Base-by-base conservation (phyloP, 2,888 invertebrate species). In the Acronicta leporina region DNA sequence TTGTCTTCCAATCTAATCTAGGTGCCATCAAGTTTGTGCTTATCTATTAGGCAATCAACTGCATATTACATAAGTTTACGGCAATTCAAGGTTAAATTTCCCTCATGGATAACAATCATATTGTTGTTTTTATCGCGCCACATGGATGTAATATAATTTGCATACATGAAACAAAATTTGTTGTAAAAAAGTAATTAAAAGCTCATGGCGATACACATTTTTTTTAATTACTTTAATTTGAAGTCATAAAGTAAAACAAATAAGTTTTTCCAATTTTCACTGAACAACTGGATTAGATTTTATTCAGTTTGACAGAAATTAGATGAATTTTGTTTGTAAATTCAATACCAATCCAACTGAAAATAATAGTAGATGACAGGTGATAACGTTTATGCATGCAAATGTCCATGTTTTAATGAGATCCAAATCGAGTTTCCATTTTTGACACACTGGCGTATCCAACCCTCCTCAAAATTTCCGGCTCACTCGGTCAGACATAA, bases 381-480 rank as follows among this genome's bases (percentile, higher is more conserved):
- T 49, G 35, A 56, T 61, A 55, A 68, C 42, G 50, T 61, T 57
- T 54, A 49, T 66, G 56, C 57, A 66, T 67, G 67, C 58, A 72
- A 74, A 74, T 59, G 45, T 70, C 64, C 64, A 63, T 68, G 63
- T 60, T 79, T 59, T 80, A 77, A 80, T 79, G 74, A 71, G 72
- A 73, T 75, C 52, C 67, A 64, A 80, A 77, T 80, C 60, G 53
- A 79, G 66, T 66, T 68, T 74, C 72, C 74, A 74, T 75, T 80
- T 77, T 75, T 81, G 83, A 79, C 71, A 71, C 51, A 51, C 66
- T 83, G 87, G 84, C 86, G 83, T 71, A 87, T 84, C 86, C 75
- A 79, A 88, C 90, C 89, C 86, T 87, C 74, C 78, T 89, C 87
- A 87, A 75, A 78, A 75, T 85, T 82, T 75, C 78, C 84, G 82